Evolutionary conservation across 2,113 vertebrate genomes (phyloP).

Genomic region (Hirundichthys speculiger): DNA sequence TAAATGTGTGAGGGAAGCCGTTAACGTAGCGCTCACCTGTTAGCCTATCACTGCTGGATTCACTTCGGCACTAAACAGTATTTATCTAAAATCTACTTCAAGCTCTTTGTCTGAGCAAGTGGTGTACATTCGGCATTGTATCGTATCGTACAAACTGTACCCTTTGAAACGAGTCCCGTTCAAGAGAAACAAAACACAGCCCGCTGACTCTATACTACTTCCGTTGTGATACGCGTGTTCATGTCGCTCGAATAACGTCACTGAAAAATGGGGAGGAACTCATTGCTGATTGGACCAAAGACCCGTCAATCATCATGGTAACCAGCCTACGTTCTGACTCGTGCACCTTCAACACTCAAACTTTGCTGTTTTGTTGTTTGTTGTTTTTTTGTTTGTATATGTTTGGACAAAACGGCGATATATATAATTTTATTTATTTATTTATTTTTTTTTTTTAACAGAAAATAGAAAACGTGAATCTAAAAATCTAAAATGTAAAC

Average conservation of each 20-base stretch:
- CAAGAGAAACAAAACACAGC: slow-evolving; percentile 16
- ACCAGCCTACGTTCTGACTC: background rate
- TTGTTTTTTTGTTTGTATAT: no score
- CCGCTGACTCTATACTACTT: slow-evolving; percentile 17
- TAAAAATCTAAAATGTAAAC: no score
- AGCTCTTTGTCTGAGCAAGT: background rate
- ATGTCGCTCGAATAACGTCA: background rate
- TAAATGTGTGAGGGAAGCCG: background rate
- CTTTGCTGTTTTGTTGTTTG: no score
- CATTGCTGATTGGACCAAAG: slow-evolving; percentile 37
- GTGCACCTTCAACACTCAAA: background rate
- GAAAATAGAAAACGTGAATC: no score
- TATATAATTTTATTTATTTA: no score
- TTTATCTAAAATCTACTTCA: background rate
- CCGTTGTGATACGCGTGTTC: slow-evolving; percentile 1
- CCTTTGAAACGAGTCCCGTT: slow-evolving; percentile 11
- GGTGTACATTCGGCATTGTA: background rate
- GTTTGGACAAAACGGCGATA: no score
- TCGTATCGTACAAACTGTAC: slow-evolving; percentile 14
- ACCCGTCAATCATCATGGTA: slow-evolving; percentile 1
- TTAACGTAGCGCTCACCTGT: background rate
- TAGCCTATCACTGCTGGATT: slow-evolving; percentile 26
- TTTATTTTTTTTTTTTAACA: no score
- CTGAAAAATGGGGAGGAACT: background rate
- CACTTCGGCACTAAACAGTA: background rate